These are phyloP conservation scores for Drosophila mayri DNA, from an alignment of 1,140 invertebrate species.

Conservation along the genomic window DNA sequence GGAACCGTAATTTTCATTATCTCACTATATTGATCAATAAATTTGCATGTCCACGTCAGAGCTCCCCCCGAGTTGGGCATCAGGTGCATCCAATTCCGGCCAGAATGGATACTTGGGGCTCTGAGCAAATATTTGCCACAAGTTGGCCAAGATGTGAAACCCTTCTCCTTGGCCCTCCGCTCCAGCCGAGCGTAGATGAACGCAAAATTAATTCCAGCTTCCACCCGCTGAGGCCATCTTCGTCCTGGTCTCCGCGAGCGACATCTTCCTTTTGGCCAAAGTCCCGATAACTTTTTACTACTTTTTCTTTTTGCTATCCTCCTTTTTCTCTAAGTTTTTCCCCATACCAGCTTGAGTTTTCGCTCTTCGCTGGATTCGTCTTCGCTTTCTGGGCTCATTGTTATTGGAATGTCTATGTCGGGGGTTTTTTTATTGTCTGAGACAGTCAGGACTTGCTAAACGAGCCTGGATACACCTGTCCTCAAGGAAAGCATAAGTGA, in stretches of 20 bases:
- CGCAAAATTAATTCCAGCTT: constrained; percentile 62
- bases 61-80: constrained; percentile 8
- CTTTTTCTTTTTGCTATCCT: constrained; percentile 33
- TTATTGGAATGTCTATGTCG: constrained; percentile 72
- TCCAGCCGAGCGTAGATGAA: constrained; percentile 53
- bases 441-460: constrained; percentile 13
- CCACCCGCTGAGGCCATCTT: constrained; percentile 16
- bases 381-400: constrained; percentile 54
- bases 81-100: constrained; percentile 49
- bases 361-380: constrained; percentile 17
- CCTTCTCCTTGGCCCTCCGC: constrained; percentile 4
- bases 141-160: constrained; percentile 29
- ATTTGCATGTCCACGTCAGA: constrained; percentile 36
- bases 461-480: not conserved
- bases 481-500: not conserved
- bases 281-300: constrained; percentile 52
- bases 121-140: constrained; percentile 51
- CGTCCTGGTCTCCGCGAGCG: not conserved
- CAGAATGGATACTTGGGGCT: constrained; percentile 39
- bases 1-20: constrained; percentile 32
- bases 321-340: constrained; percentile 23
- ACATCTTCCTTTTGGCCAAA: constrained; percentile 27
- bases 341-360: not conserved
- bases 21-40: constrained; percentile 24
- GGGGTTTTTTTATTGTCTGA: constrained; percentile 6